Evolutionary conservation across 1,140 invertebrate genomes (phyloP), one percentile per base, ranked within the genome.

Genomic region (Microplitis mediator): DNA sequence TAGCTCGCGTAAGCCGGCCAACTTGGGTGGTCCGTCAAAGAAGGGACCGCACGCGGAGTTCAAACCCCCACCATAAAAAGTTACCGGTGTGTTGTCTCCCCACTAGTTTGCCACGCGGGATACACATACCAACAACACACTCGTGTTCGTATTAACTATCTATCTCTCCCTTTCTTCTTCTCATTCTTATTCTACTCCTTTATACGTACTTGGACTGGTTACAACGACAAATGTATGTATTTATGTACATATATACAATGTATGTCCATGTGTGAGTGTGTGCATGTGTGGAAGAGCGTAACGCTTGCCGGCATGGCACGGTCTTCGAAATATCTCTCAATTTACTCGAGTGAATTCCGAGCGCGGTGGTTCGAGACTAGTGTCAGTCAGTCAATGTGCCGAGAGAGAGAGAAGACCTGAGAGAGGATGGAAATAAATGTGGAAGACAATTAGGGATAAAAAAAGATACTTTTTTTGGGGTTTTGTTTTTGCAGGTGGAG

Each of bases 11-110:
- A 84, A 83, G 83, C 80, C 81, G 76, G 77, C 82, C 85, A 80
- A 83, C 85, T 84, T 86, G 85, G 85, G 85, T 86, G 85, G 84
- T 85, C 83, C 78, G 80, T 85, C 79, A 78, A 84, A 82, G 84
- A 83, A 84, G 82, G 79, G 85, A 87, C 86, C 84, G 85, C 84
- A 86, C 86, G 85, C 86, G 85, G 84, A 81, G 85, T 65, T 71
- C 68, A 54, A 72, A 76, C 78, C 82, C 84, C 84, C 84, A 83
- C 84, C 82, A 86, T 75, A 86, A 86, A 86, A 86, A 86, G 76
- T 77, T 77, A 66, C 69, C 72, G 52, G 56, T 68, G 76, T 58
- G 64, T 76, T 77, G 78, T 54, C 70, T 34, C 64, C 63, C 23
- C 66, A 32, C 51, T 11, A 51, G 69, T 71, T 63, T 64, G 74